Base-by-base conservation (phyloP, 2,797 vertebrate species). In the Serranus cabrilla region DNA sequence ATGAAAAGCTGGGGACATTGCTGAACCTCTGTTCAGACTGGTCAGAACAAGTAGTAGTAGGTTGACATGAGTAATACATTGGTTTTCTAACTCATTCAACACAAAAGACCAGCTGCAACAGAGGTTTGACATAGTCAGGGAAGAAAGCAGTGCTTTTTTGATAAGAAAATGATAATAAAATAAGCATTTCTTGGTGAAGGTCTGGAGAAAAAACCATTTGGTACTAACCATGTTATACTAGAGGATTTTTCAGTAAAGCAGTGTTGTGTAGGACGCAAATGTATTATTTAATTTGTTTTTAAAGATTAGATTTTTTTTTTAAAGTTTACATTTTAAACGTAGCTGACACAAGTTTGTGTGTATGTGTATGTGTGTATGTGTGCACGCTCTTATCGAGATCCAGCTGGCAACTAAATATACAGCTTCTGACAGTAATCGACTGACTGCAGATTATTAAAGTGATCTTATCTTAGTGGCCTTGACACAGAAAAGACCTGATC, bases 31-130 rank as follows among this genome's bases (percentile, higher is more conserved):
- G 80, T 84, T 90, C 70, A 82, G 73, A 74, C 86, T 87, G 91
- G 83, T 89, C 90, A 88, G 89, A 92, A 90, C 89, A 91, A 92
- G 93, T 92, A 87, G 87, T 90, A 43, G 74, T 83, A 84, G 87
- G 91, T 94, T 94, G 93, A 95, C 83, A 91, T 93, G 95, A 94
- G 95, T 93, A 91, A 90, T 95, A 96, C 95, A 96, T 96, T 96
- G 92, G 95, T 95, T 96, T 95, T 93, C 87, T 90, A 91, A 94
- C 95, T 96, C 95, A 87, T 89, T 95, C 90, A 91, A 88, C 92
- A 85, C 73, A 74, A 82, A 84, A 81, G 80, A 84, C 88, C 91
- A 84, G 89, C 81, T 90, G 69, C 67, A 89, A 76, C 82, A 81
- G 87, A 81, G 69, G 87, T 91, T 91, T 86, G 73, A 61, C 88